Evolutionary conservation across 2,888 invertebrate species (phyloP).

Genomic region (Dicycla oo): DNA sequence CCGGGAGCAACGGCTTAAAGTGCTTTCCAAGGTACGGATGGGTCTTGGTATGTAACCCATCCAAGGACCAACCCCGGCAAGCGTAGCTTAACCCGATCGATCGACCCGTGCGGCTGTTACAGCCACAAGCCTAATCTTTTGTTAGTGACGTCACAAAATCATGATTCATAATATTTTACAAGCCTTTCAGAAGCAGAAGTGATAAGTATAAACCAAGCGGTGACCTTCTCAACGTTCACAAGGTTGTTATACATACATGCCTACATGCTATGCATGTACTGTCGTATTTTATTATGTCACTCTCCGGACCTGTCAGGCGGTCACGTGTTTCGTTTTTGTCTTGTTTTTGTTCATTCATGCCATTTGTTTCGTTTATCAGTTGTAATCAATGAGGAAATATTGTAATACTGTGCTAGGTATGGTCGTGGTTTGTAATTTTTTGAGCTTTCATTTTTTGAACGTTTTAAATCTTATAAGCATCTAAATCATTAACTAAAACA

Average conservation of each 20-base stretch:
- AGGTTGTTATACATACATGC: constrained; percentile 52
- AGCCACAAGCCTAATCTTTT: no score
- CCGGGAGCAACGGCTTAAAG: no score
- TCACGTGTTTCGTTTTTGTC: constrained; percentile 42
- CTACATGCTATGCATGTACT: constrained; percentile 33
- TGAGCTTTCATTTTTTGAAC: constrained; percentile 29
- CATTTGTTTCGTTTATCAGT: constrained; percentile 49
- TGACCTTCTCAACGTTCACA: constrained; percentile 64
- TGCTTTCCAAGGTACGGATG: no score
- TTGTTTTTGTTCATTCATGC: constrained; percentile 55
- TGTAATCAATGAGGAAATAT: no score
- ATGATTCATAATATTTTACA: constrained; percentile 63
- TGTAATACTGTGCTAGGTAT: no score
- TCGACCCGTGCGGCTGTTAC: no score
- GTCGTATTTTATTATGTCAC: constrained; percentile 54
- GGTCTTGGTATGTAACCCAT: no score
- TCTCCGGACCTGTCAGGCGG: constrained; percentile 32
- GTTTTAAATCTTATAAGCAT: neutral
- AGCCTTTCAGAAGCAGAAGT: constrained; percentile 66
- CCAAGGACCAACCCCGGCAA: no score
- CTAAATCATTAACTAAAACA: neutral
- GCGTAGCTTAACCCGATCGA: no score
- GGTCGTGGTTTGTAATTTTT: no score
- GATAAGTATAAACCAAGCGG: constrained; percentile 59
- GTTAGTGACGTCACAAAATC: constrained; percentile 54